phyloP scores from a whole-genome alignment of 1,140 invertebrate genomes.

The Notospermus geniculatus region DNA sequence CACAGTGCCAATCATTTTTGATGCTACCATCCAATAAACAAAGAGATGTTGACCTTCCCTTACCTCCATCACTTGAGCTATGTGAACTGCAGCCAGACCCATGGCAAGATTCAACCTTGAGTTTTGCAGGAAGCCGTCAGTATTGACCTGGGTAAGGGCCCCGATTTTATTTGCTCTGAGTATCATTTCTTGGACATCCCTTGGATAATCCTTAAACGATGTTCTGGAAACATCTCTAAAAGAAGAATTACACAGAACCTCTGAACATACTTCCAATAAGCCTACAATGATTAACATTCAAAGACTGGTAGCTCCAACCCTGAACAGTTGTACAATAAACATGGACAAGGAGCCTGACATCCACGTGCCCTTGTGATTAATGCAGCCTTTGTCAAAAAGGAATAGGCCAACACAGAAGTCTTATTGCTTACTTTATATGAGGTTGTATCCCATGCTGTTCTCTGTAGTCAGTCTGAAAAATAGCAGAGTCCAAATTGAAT shows the following conservation, averaged over 20 bases:
- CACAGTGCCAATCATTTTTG: too few relatives aligned
- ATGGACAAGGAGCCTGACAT: too few relatives aligned
- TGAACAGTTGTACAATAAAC: too few relatives aligned
- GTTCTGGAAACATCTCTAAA: conserved; percentile 34
- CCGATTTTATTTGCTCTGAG: conserved; percentile 44
- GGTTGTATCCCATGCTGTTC: conserved; percentile 48
- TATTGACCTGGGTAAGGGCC: conserved; percentile 39
- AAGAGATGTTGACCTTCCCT: too few relatives aligned
- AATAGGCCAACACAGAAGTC: too few relatives aligned
- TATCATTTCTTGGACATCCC: conserved; percentile 32
- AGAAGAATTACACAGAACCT: conserved; percentile 7
- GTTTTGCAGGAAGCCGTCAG: conserved; percentile 42
- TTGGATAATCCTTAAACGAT: conserved; percentile 24
- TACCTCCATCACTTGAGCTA: conserved; percentile 45
- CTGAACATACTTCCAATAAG: too few relatives aligned
- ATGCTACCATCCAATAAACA: too few relatives aligned
- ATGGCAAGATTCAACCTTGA: conserved; percentile 43
- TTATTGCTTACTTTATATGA: conserved; percentile 34
- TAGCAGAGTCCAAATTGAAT: too few relatives aligned
- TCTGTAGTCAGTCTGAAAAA: conserved; percentile 35
- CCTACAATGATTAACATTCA: too few relatives aligned
- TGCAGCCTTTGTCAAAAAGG: too few relatives aligned
- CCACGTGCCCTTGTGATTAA: too few relatives aligned
- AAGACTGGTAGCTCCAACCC: too few relatives aligned
- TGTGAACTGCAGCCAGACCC: conserved; percentile 46